phyloP scores from a whole-genome alignment of 2,888 invertebrate species.

The Leucozona laternaria region DNA sequence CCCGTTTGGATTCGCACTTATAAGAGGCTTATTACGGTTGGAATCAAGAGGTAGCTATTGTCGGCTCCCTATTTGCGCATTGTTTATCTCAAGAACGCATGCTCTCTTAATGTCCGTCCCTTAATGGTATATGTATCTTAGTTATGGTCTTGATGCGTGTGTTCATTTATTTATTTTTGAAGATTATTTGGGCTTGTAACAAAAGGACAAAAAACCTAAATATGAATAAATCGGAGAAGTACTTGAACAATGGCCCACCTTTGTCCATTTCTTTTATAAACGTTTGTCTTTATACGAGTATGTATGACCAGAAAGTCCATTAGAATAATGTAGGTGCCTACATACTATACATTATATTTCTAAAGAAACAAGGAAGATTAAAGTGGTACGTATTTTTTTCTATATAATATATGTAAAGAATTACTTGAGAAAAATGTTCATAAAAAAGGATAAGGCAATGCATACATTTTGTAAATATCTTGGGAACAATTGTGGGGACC shows the following conservation, averaged over 20 bases:
- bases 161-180: slow-evolving; percentile 51
- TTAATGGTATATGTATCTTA: not conserved
- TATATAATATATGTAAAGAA: no score
- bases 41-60: slow-evolving; percentile 59
- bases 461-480: no score
- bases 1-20: not conserved
- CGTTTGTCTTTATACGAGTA: not conserved
- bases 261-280: slow-evolving; percentile 2
- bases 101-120: slow-evolving; percentile 30
- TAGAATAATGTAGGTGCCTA: not conserved
- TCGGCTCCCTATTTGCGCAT: slow-evolving; percentile 15
- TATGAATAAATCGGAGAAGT: slow-evolving; percentile 4
- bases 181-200: slow-evolving; percentile 45
- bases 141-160: slow-evolving; percentile 20
- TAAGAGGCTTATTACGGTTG: slow-evolving; percentile 49
- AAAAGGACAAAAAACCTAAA: slow-evolving; percentile 32
- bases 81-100: slow-evolving; percentile 55
- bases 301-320: not conserved
- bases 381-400: not conserved
- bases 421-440: no score
- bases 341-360: not conserved
- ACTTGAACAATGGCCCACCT: not conserved
- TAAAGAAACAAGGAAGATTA: not conserved
- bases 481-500: no score
- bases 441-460: no score